These are phyloP conservation scores for Trematocara marginatum DNA, from an alignment of 2,113 vertebrate genomes.

Conservation along the genomic window DNA sequence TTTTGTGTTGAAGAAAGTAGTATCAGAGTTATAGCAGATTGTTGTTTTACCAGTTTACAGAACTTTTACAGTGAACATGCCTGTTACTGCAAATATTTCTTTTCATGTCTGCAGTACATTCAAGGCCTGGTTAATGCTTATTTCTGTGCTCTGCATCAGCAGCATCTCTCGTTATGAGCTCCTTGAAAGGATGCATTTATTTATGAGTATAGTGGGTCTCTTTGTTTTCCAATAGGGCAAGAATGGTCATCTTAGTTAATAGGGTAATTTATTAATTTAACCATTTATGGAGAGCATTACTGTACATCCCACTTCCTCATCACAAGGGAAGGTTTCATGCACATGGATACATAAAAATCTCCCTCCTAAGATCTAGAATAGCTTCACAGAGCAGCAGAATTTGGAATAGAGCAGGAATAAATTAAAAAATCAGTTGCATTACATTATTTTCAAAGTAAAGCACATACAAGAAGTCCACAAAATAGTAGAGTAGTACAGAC, in stretches of 20 bases:
- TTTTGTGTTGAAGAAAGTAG: background rate
- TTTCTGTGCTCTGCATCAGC: background rate
- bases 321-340: background rate
- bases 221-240: slow-evolving; percentile 5
- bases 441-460: background rate
- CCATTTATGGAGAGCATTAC: background rate
- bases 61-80: background rate
- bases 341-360: background rate
- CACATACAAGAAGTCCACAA: background rate
- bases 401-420: background rate
- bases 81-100: slow-evolving; percentile 20
- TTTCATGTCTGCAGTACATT: slow-evolving; percentile 1
- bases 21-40: background rate
- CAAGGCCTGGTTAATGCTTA: background rate
- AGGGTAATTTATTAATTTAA: slow-evolving; percentile 6
- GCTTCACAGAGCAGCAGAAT: background rate
- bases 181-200: slow-evolving; percentile 28
- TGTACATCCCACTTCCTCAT: background rate
- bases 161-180: slow-evolving; percentile 13
- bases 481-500: background rate
- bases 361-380: background rate
- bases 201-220: slow-evolving; percentile 1
- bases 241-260: background rate
- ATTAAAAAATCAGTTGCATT: background rate
- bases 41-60: background rate